Evolutionary conservation across 2,888 invertebrate genomes (phyloP).

Genomic region (Eurytoma californica): DNA sequence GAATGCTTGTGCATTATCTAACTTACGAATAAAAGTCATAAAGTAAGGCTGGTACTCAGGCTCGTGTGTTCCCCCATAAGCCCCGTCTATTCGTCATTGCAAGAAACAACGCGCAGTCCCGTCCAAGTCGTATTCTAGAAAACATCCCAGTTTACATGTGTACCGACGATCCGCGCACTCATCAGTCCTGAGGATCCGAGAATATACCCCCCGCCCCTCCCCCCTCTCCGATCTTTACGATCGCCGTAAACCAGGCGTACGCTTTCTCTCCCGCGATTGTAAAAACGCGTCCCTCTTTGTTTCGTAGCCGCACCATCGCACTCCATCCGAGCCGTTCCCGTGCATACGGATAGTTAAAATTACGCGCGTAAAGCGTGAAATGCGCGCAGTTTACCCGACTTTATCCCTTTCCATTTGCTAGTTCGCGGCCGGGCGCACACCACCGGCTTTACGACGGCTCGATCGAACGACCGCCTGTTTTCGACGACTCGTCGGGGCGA

Average conservation of each 20-base stretch:
- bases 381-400: not conserved
- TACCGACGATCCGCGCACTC: no score
- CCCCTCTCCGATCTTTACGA: constrained; percentile 40
- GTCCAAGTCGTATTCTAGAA: no score
- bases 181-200: not conserved
- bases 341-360: not conserved
- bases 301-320: not conserved
- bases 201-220: constrained; percentile 21
- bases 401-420: constrained; percentile 7
- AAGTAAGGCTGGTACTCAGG: no score
- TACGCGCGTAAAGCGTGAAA: not conserved
- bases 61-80: no score
- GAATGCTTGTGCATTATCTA: no score
- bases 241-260: constrained; percentile 13
- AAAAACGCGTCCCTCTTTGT: not conserved
- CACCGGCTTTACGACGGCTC: no score
- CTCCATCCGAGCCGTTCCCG: not conserved
- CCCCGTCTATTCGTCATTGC: no score
- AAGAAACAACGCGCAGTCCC: no score
- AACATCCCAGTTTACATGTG: no score
- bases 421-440: not conserved
- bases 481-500: no score
- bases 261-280: constrained; percentile 4
- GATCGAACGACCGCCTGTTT: no score
- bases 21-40: no score